A percentile compares a stretch with the other conserved stretches of the same genome.
Evolutionary conservation across 2,888 invertebrate species (phyloP).

Genomic region (Pristionchus maxplancki): DNA sequence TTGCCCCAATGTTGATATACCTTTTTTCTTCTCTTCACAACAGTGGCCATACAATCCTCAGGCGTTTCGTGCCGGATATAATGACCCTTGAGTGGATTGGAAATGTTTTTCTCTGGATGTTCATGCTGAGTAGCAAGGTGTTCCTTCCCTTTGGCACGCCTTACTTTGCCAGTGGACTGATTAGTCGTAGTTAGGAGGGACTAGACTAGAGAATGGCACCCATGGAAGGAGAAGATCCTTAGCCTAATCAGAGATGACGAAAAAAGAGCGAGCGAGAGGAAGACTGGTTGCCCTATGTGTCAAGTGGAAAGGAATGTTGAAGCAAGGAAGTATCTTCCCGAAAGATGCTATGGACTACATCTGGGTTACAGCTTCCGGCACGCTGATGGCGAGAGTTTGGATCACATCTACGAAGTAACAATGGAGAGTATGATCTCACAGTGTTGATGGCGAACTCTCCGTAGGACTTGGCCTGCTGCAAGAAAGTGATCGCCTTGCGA

Average conservation of each 20-base stretch:
- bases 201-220: slow-evolving; percentile 33
- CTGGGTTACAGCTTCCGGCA: neutral
- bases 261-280: slow-evolving; percentile 2
- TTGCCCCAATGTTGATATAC: neutral
- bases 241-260: slow-evolving; percentile 13
- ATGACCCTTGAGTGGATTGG: slow-evolving; percentile 2
- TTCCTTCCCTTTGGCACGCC: neutral
- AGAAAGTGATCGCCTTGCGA: slow-evolving; percentile 50
- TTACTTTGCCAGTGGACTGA: neutral
- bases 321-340: slow-evolving; percentile 4
- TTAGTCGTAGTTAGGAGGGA: slow-evolving; percentile 24
- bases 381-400: neutral
- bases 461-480: slow-evolving; percentile 36
- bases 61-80: slow-evolving; percentile 20
- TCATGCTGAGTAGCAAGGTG: neutral
- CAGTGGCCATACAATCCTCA: slow-evolving; percentile 11
- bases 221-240: neutral
- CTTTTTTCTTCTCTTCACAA: neutral
- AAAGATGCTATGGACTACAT: neutral
- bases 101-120: neutral
- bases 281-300: slow-evolving; percentile 30
- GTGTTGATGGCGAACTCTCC: slow-evolving; percentile 54
- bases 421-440: neutral
- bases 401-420: neutral
- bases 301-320: slow-evolving; percentile 8